These are phyloP conservation scores for Dendroctonus valens DNA, from an alignment of 1,140 invertebrate genomes.

Conservation along the genomic window DNA sequence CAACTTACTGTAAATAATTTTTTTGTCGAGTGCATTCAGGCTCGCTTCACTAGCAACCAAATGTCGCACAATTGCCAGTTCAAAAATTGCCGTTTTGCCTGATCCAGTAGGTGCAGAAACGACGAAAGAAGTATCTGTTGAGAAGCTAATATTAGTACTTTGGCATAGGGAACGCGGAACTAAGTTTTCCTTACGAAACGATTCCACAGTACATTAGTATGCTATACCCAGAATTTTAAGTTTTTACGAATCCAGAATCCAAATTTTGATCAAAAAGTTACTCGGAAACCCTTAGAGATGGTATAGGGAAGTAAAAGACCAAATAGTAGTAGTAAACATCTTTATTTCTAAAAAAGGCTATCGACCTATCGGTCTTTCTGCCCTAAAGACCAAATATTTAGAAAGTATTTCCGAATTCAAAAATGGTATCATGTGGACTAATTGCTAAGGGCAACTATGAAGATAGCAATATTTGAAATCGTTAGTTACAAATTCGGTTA, in stretches of 20 bases:
- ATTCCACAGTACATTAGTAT: too few relatives aligned
- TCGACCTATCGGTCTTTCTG: too few relatives aligned
- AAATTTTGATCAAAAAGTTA: slow-evolving; percentile 9
- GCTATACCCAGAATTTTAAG: slow-evolving; percentile 19
- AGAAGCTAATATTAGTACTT: slow-evolving; percentile 31
- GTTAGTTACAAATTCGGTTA: too few relatives aligned
- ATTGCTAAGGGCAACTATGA: too few relatives aligned
- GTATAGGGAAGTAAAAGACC: background rate
- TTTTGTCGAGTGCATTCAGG: slow-evolving; percentile 50
- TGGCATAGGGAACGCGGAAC: slow-evolving; percentile 2
- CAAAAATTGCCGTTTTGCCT: slow-evolving; percentile 80
- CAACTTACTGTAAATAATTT: slow-evolving; percentile 65
- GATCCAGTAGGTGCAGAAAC: slow-evolving; percentile 78
- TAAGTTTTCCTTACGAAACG: too few relatives aligned
- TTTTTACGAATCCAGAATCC: slow-evolving; percentile 1
- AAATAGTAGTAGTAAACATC: too few relatives aligned
- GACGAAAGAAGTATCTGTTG: slow-evolving; percentile 68
- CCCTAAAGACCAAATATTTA: too few relatives aligned
- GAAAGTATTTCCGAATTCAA: too few relatives aligned
- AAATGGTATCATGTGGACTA: too few relatives aligned
- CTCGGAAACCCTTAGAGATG: slow-evolving; percentile 11
- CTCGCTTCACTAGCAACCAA: slow-evolving; percentile 55
- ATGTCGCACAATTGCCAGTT: slow-evolving; percentile 71
- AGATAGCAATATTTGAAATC: too few relatives aligned
- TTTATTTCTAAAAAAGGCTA: too few relatives aligned